Base-by-base conservation (phyloP, 2,888 invertebrate species). In the Zootermopsis nevadensis region DNA sequence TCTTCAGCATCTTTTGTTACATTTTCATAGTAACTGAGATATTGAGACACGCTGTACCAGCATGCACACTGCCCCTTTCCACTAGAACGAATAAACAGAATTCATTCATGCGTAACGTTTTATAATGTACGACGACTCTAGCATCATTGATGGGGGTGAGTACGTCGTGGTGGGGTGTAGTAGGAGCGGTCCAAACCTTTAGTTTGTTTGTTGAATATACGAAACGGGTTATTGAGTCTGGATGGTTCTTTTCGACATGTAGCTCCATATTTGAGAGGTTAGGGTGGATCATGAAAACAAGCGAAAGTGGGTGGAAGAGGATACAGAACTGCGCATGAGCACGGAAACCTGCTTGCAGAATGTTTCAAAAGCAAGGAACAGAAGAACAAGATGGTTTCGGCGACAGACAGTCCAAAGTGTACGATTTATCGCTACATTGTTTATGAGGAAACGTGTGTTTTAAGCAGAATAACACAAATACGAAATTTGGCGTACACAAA, bases 191-290 rank as follows among this genome's bases (percentile, higher is more conserved):
- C 31, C 33, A 69, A 69, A 69, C 69, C 33, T 67, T 69, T 69
- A 69, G 69, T 69, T 69, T 69, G 30, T 30, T 60, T 22, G 12
- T 33, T 15, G 69, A 19, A 60, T 69, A 69, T 60, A 27, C 60
- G 69, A 69, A 69, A 69, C 69, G 69, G 69, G 69, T 33, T 69
- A 69, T 69, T 69, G 69, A 69, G 24, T 69, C 27, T 19, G 69
- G 69, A 69, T 69, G 69, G 69, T 69, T 69, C 30, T 69, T 69
- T 69, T 69, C 33, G 69, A 69, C 33, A 33, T 69, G 33, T 33
- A 69, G 30, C 33, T 69, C 15, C 69, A 69, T 33, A 33, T 69
- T 10, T 69, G 69, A 69, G 33, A 69, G 30, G 31, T 2, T 2
- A 22, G 69, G 69, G 69, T 60, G 60, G 60, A 60, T 60, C 60